Conservation (phyloP, 2,113 vertebrate genomes). For the Notechis scutatus region DNA sequence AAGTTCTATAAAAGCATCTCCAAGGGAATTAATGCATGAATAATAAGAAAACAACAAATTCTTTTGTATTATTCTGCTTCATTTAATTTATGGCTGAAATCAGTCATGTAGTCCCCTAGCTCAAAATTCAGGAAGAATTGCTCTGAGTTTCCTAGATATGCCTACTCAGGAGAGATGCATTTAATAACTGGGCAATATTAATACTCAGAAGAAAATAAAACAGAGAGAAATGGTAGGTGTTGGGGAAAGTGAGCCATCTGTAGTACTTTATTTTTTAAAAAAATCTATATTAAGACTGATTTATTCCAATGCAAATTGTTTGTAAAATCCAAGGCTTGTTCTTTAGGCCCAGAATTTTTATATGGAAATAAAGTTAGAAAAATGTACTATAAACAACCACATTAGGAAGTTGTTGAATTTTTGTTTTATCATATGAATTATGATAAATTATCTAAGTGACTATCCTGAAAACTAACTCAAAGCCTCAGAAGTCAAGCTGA, state of each 20-base stretch:
- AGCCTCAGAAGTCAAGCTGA: constrained; percentile 34
- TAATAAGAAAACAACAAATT: constrained; percentile 56
- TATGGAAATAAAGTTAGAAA: background rate
- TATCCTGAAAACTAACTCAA: constrained; percentile 28
- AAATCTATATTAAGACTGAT: background rate
- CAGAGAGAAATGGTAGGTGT: background rate
- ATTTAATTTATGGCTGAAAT: constrained; percentile 61
- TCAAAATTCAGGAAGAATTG: constrained; percentile 10
- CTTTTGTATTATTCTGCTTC: constrained; percentile 49
- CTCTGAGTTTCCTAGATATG: constrained; percentile 53
- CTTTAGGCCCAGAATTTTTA: constrained; percentile 6
- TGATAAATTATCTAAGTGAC: background rate
- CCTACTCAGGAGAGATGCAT: constrained; percentile 52
- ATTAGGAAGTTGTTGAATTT: constrained; percentile 11
- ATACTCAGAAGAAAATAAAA: constrained; percentile 29
- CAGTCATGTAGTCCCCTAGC: constrained; percentile 17
- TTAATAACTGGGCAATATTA: constrained; percentile 29
- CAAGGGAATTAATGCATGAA: constrained; percentile 56
- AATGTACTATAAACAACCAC: constrained; percentile 23
- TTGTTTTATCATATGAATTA: constrained; percentile 25
- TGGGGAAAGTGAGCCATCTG: constrained; percentile 16
- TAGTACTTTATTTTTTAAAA: background rate
- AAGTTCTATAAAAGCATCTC: constrained; percentile 53
- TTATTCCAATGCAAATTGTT: background rate
- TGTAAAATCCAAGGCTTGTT: background rate